Conservation (phyloP, 2,888 invertebrate species). For the Tenthredo scrophulariae region DNA sequence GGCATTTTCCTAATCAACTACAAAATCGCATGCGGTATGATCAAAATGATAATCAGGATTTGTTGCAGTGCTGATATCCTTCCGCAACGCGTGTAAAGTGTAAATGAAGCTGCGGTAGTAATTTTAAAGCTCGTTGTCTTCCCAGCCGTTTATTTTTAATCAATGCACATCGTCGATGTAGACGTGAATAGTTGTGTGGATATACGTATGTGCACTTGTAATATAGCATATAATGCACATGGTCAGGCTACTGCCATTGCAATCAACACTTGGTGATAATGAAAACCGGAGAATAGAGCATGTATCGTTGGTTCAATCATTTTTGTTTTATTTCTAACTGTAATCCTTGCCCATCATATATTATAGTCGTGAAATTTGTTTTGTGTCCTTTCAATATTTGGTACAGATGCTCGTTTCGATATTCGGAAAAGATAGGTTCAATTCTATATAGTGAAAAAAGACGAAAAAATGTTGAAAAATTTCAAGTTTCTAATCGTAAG, state of each 20-base stretch:
- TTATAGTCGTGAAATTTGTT: neutral
- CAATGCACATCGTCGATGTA: neutral
- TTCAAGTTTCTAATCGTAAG: neutral
- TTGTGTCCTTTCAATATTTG: neutral
- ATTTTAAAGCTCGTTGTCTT: neutral
- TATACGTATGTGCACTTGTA: neutral
- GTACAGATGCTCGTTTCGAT: neutral
- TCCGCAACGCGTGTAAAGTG: neutral
- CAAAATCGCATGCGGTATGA: neutral
- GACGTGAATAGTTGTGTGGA: neutral
- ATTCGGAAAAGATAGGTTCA: neutral
- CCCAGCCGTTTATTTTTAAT: constrained; percentile 13
- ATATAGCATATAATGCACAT: neutral
- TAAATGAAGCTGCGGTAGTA: neutral
- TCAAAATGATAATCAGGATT: neutral
- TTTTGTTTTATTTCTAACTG: neutral
- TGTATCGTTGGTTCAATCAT: neutral
- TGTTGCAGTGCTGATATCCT: neutral
- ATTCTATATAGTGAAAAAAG: neutral
- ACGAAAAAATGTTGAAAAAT: neutral
- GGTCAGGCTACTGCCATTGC: constrained; percentile 12
- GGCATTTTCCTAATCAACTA: neutral
- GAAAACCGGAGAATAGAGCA: neutral
- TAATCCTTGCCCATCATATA: neutral
- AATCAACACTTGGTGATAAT: constrained; percentile 37